phyloP scores from a whole-genome alignment of 2,888 invertebrate species.

The Drosophila stalkeri region DNA sequence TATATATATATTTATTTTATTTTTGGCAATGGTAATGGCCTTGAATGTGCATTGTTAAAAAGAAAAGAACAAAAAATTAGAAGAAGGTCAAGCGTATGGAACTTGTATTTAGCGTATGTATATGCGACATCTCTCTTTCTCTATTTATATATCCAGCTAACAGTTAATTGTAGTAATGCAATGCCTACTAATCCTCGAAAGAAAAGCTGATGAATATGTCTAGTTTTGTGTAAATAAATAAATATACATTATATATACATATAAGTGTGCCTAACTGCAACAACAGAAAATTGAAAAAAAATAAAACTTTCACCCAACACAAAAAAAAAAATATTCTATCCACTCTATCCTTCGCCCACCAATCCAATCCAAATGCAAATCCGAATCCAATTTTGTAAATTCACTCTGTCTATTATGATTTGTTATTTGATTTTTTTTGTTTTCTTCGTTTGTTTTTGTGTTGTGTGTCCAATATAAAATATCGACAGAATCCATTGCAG shows the following conservation, averaged over 20 bases:
- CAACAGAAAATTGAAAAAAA: conserved; percentile 35
- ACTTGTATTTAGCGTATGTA: conserved; percentile 19
- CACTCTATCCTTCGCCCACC: conserved; percentile 1
- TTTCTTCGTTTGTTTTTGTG: conserved; percentile 42
- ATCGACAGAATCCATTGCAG: conserved; percentile 86
- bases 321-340: background rate
- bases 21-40: conserved; percentile 55
- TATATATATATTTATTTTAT: conserved; percentile 17
- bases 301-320: conserved; percentile 30
- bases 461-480: conserved; percentile 67
- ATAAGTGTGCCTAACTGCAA: conserved; percentile 52
- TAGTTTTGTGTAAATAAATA: conserved; percentile 73
- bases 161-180: conserved; percentile 52
- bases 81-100: conserved; percentile 21
- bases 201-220: conserved; percentile 77
- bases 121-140: conserved; percentile 13
- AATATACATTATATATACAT: background rate
- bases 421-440: conserved; percentile 1
- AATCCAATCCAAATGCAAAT: conserved; percentile 2
- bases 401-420: conserved; percentile 21
- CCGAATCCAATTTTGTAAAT: conserved; percentile 24
- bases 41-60: conserved; percentile 44
- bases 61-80: background rate
- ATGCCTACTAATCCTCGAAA: conserved; percentile 62
- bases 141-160: conserved; percentile 23